Base-by-base conservation (phyloP, 1,140 invertebrate genomes). In the Bombus cullumanus region DNA sequence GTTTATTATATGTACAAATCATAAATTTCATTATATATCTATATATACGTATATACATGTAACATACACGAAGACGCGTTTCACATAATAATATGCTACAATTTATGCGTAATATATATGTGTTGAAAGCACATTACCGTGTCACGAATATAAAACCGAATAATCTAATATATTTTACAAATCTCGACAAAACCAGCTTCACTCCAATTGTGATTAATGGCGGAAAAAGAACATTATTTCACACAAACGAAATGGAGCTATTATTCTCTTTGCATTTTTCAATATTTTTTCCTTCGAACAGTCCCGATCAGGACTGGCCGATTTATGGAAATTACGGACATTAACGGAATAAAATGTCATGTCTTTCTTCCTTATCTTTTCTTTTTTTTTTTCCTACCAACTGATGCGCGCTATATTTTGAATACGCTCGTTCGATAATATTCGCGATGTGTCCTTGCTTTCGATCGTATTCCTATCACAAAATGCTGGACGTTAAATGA, bases 1-100 rank as follows among this genome's bases (percentile, higher is more conserved):
- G 69, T 37, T 89, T 87, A 85, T 68, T 62, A 85, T 90, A 90
- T 90, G 41, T 90, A 90, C 89, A 90, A 90, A 90, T 90, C 71
- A 78, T 85, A 77, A 66, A 87, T 81, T 87, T 85, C 37, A 86
- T 69, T 85, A 87, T 47, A 71, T 81, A 75, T 80, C n/a, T 85
- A 85, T 85, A 80, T 85, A 80, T 85, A 72, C 12, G 75, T 78
- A 83, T 69, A 85, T 71, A 73, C 77, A 82, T 83, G 80, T 81
- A 81, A 89, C 68, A 69, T 87, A 87, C 77, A 79, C 73, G 18
- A 82, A 57, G 41, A 74, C 78, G 57, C 76, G 57, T 59, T 80
- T 64, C 34, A 41, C 69, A 59, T 77, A 66, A 86, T 66, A 81
- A 84, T 73, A 89, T 86, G 62, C 84, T 86, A 78, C 47, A 82